Evolutionary conservation across 2,797 vertebrate species (phyloP).

Genomic region (Kryptolebias ocellatus): DNA sequence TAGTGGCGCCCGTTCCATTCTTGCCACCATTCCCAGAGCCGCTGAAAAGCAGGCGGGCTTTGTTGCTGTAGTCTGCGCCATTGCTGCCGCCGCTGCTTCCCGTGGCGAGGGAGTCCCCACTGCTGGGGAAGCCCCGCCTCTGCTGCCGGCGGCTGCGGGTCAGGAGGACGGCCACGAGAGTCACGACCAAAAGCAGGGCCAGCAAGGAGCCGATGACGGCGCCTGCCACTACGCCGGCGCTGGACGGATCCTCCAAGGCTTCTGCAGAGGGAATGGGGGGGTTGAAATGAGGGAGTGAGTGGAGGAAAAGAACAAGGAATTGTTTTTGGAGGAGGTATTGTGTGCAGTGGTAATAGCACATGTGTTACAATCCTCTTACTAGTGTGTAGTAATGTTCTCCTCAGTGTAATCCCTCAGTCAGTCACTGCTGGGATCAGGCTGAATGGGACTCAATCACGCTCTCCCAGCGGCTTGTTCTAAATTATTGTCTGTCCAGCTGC

Average conservation of each 20-base stretch:
- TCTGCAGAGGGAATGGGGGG: conserved; percentile 78
- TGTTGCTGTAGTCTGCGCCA: conserved; percentile 80
- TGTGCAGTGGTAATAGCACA: conserved; percentile 56
- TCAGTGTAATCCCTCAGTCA: conserved; percentile 67
- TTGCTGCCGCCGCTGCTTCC: conserved; percentile 66
- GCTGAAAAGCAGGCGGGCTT: conserved; percentile 82
- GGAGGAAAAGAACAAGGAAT: conserved; percentile 67
- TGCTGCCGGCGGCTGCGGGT: conserved; percentile 76
- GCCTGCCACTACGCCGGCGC: conserved; percentile 84
- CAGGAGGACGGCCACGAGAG: conserved; percentile 82
- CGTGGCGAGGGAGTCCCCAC: conserved; percentile 57
- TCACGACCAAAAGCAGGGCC: conserved; percentile 83
- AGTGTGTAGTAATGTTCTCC: conserved; percentile 70
- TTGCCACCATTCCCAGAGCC: conserved; percentile 58
- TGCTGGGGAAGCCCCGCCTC: conserved; percentile 71
- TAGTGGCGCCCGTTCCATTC: conserved; percentile 71
- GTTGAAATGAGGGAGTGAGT: conserved; percentile 65
- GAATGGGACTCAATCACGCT: conserved; percentile 54
- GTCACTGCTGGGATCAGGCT: conserved; percentile 77
- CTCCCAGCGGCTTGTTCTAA: conserved; percentile 39
- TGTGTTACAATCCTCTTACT: conserved; percentile 71
- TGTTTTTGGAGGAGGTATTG: conserved; percentile 54
- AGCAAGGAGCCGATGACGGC: conserved; percentile 87
- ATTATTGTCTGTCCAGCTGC: conserved; percentile 52
- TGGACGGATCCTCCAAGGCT: conserved; percentile 77